These are phyloP conservation scores for Aphrocallistes beatrix DNA, from an alignment of 37 sponge, comb jelly and placozoan species.

Conservation along the genomic window DNA sequence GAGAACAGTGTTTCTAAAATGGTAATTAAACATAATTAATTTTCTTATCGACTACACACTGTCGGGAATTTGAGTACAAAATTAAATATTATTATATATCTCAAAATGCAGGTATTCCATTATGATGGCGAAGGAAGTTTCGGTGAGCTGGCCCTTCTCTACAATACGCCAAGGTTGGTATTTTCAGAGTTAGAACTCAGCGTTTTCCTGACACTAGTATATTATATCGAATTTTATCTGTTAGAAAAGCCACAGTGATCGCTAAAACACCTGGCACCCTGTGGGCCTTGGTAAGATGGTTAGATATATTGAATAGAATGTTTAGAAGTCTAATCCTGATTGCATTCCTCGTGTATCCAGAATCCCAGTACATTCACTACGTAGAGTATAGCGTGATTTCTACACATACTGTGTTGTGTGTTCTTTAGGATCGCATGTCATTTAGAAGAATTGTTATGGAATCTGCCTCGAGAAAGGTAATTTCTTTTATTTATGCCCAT, in stretches of 20 bases:
- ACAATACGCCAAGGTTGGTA: slow-evolving; percentile 82
- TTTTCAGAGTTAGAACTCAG: background rate
- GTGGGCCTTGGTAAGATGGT: slow-evolving; percentile 70
- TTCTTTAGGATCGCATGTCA: slow-evolving; percentile 47
- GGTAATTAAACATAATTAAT: no score
- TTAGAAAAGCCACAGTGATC: slow-evolving; percentile 76
- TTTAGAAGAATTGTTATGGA: slow-evolving; percentile 76
- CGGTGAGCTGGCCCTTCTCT: slow-evolving; percentile 94
- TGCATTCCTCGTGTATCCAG: no score
- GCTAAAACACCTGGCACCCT: slow-evolving; percentile 53
- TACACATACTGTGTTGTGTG: no score
- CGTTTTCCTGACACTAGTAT: background rate
- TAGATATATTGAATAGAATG: background rate
- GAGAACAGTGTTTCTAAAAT: background rate
- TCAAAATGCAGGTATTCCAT: slow-evolving; percentile 52
- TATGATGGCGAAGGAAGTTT: slow-evolving; percentile 72
- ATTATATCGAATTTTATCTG: background rate
- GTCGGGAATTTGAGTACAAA: no score
- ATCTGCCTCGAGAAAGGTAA: slow-evolving; percentile 66
- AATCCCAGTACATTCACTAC: no score
- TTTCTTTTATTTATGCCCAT: background rate
- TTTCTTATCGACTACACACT: no score
- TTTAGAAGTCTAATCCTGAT: no score
- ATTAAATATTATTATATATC: no score
- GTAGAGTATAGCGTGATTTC: no score